A percentile compares a stretch with the other conserved stretches of the same genome.
These are phyloP conservation scores for Ricordea florida DNA, from an alignment of 92 coral and sea anemone genomes.

Conservation along the genomic window DNA sequence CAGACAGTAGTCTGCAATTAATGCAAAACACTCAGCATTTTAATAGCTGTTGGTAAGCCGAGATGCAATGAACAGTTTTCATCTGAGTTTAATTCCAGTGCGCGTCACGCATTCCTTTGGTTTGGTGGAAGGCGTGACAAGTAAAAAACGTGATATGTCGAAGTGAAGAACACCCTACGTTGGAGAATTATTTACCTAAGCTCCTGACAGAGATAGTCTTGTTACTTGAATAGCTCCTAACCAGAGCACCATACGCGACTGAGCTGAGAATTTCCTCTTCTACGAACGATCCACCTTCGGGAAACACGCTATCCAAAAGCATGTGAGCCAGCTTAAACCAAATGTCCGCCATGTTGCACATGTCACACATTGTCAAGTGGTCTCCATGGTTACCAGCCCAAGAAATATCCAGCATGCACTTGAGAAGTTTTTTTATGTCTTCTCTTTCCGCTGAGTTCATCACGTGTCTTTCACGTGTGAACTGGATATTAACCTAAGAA, in stretches of 20 bases:
- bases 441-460: slow-evolving; percentile 80
- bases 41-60: no score
- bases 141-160: no score
- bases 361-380: slow-evolving; percentile 83
- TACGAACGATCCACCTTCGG: slow-evolving; percentile 45
- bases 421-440: slow-evolving; percentile 76
- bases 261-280: slow-evolving; percentile 65
- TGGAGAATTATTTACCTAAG: slow-evolving; percentile 60
- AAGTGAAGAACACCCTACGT: no score
- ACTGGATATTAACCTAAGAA: slow-evolving; percentile 82
- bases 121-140: no score
- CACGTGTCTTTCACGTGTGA: slow-evolving; percentile 73
- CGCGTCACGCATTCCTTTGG: no score
- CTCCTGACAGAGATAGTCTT: slow-evolving; percentile 79
- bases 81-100: no score
- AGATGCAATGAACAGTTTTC: no score
- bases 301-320: slow-evolving; percentile 82
- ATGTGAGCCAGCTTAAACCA: slow-evolving; percentile 94
- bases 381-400: slow-evolving; percentile 91
- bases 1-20: no score
- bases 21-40: no score
- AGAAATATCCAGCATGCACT: slow-evolving; percentile 86
- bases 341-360: slow-evolving; percentile 88
- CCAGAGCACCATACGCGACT: slow-evolving; percentile 61
- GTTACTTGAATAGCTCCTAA: slow-evolving; percentile 59